Percentiles rank a stretch among this genome's conserved stretches.
phyloP scores from a whole-genome alignment of 1,140 invertebrate genomes.

The Ctenoplectra terminalis region DNA sequence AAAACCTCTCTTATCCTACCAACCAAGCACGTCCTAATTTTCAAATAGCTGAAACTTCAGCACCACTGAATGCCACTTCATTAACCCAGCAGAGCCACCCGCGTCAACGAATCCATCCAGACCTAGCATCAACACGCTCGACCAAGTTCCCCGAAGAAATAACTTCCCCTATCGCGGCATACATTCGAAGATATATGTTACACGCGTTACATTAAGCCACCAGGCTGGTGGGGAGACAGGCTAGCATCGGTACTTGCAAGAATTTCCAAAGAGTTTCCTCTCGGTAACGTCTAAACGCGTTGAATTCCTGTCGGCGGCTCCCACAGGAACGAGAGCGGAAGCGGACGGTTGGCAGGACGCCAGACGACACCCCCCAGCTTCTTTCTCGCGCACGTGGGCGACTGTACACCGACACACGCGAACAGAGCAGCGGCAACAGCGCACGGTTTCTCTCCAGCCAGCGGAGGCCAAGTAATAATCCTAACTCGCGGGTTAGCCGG shows the following conservation, averaged over 20 bases:
- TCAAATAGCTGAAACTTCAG: not conserved
- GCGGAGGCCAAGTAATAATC: slow-evolving; percentile 77
- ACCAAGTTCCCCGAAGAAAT: not conserved
- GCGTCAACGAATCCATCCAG: not conserved
- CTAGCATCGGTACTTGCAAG: slow-evolving; percentile 49
- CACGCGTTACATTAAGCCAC: slow-evolving; percentile 39
- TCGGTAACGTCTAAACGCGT: slow-evolving; percentile 60
- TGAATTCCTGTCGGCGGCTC: slow-evolving; percentile 64
- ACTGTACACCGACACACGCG: not conserved
- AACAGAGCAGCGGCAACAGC: too few relatives aligned
- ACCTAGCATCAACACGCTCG: not conserved
- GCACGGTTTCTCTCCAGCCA: slow-evolving; percentile 59
- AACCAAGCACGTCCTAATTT: not conserved
- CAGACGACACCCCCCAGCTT: slow-evolving; percentile 62
- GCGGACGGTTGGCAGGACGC: slow-evolving; percentile 61
- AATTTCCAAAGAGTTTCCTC: slow-evolving; percentile 57
- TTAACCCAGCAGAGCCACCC: not conserved
- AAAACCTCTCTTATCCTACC: not conserved
- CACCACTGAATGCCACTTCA: not conserved
- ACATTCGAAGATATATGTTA: slow-evolving; percentile 20
- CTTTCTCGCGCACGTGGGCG: slow-evolving; percentile 48
- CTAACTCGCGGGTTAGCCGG: slow-evolving; percentile 80
- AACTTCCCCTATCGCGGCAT: not conserved
- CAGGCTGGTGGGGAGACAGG: not conserved
- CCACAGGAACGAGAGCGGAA: slow-evolving; percentile 66